A percentile compares a stretch with the other conserved stretches of the same genome.
These are phyloP conservation scores for Alexandromys oeconomus DNA, from an alignment of 2,797 vertebrate genomes.

Conservation along the genomic window DNA sequence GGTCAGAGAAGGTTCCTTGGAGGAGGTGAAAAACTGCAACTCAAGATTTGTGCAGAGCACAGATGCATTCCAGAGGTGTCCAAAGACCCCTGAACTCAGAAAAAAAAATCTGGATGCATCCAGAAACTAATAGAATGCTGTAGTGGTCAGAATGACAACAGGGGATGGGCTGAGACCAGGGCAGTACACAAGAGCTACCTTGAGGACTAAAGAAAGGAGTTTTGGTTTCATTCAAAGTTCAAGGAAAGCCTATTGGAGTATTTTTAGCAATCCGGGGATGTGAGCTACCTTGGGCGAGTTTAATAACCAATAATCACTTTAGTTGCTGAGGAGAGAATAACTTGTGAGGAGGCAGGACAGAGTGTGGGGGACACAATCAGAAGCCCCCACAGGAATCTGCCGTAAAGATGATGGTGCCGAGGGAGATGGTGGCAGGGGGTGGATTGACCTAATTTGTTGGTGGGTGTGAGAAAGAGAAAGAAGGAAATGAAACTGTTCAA, in stretches of 20 bases:
- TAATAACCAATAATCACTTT: neutral
- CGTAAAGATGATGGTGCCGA: neutral
- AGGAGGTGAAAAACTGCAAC: neutral
- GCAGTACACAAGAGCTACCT: neutral
- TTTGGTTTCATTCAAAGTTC: conserved; percentile 22
- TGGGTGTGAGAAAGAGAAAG: neutral
- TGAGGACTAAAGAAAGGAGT: neutral
- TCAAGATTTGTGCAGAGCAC: neutral
- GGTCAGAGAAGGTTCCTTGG: neutral
- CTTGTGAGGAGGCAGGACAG: neutral
- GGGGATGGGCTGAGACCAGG: too few species aligned
- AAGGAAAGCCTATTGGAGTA: neutral
- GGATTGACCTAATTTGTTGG: neutral
- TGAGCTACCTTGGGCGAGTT: conserved; percentile 12
- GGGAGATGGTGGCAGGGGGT: neutral
- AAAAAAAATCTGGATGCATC: neutral
- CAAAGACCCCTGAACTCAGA: neutral
- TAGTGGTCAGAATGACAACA: neutral
- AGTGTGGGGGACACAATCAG: neutral
- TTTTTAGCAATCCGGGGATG: conserved; percentile 9
- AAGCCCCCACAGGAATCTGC: neutral
- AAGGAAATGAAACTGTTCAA: neutral
- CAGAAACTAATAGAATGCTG: neutral
- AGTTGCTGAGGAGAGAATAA: neutral
- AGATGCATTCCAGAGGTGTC: neutral